A percentile compares a stretch with the other conserved stretches of the same genome.
These are phyloP conservation scores for Chaetophractus vellerosus DNA, from an alignment of 2,797 vertebrate genomes.

Conservation along the genomic window DNA sequence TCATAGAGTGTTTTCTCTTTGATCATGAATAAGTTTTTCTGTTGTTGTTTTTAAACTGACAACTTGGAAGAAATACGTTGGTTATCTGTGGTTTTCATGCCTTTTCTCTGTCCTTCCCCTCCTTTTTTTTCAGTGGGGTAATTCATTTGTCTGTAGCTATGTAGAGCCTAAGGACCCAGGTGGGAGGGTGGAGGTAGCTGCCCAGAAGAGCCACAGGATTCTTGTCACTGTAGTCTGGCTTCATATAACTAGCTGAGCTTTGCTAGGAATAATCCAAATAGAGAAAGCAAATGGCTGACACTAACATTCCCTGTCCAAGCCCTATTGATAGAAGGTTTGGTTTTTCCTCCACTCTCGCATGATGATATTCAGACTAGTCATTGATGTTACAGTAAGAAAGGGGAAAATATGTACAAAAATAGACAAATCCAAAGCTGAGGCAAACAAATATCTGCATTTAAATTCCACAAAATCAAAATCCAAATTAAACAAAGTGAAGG, in stretches of 20 bases:
- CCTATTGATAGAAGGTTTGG: too few relatives aligned
- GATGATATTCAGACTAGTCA: constrained; percentile 81
- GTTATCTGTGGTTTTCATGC: constrained; percentile 85
- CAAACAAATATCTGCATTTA: constrained; percentile 74
- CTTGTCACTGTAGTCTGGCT: too few relatives aligned
- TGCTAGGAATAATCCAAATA: too few relatives aligned
- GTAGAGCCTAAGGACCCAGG: constrained; percentile 16
- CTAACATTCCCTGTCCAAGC: too few relatives aligned
- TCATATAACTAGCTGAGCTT: too few relatives aligned
- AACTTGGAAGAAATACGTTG: constrained; percentile 88
- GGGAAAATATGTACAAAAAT: background rate
- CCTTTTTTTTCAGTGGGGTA: constrained; percentile 63
- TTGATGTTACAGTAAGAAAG: constrained; percentile 80
- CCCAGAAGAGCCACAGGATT: constrained; percentile 52
- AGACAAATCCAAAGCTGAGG: too few relatives aligned
- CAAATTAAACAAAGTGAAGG: constrained; percentile 89
- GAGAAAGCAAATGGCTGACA: too few relatives aligned
- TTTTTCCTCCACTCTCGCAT: constrained; percentile 84
- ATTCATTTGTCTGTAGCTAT: constrained; percentile 85
- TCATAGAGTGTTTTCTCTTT: constrained; percentile 86
- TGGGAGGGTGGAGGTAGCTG: background rate
- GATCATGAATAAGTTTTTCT: constrained; percentile 49
- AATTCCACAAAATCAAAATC: constrained; percentile 90
- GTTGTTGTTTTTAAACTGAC: constrained; percentile 86
- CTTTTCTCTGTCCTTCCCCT: background rate